These are phyloP conservation scores for Microcebus tavaratra DNA, from an alignment of 2,113 vertebrate genomes.

Conservation along the genomic window DNA sequence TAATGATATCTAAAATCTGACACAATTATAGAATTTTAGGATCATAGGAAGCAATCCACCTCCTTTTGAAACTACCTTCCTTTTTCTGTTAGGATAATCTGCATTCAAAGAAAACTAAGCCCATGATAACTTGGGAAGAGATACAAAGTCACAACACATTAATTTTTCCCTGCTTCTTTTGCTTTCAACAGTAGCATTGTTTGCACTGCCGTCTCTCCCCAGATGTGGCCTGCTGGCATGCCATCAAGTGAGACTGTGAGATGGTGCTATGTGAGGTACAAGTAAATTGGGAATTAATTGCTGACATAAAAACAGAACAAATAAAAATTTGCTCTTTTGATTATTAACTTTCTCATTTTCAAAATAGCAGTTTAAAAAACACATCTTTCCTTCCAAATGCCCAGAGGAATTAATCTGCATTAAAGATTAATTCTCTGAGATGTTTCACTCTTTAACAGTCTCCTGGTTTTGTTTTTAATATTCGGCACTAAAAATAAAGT, in stretches of 20 bases:
- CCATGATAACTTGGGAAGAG: not conserved
- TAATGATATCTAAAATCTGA: not conserved
- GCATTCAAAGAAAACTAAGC: not conserved
- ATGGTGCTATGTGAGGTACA: not conserved
- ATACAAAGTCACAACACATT: not conserved
- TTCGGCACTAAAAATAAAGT: slow-evolving; percentile 59
- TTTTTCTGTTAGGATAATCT: not conserved
- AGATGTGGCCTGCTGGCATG: not conserved
- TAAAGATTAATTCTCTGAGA: slow-evolving; percentile 57
- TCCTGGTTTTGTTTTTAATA: slow-evolving; percentile 61
- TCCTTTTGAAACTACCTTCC: not conserved
- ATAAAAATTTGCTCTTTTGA: slow-evolving; percentile 21
- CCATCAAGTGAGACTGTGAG: not conserved
- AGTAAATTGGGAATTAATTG: slow-evolving; percentile 40
- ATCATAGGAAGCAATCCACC: not conserved
- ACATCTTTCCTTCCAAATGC: slow-evolving; percentile 31
- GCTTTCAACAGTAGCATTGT: not conserved
- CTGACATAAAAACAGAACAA: slow-evolving; percentile 16
- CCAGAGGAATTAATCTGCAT: slow-evolving; percentile 45
- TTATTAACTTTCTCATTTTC: slow-evolving; percentile 52
- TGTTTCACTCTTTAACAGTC: slow-evolving; percentile 48
- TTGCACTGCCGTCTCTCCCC: not conserved
- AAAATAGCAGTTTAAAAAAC: slow-evolving; percentile 61
- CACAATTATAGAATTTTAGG: not conserved
- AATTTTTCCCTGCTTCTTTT: not conserved